A percentile compares a stretch with the other conserved stretches of the same genome.
phyloP scores from a whole-genome alignment of 2,113 vertebrate genomes.

The Malurus alboscapulatus region DNA sequence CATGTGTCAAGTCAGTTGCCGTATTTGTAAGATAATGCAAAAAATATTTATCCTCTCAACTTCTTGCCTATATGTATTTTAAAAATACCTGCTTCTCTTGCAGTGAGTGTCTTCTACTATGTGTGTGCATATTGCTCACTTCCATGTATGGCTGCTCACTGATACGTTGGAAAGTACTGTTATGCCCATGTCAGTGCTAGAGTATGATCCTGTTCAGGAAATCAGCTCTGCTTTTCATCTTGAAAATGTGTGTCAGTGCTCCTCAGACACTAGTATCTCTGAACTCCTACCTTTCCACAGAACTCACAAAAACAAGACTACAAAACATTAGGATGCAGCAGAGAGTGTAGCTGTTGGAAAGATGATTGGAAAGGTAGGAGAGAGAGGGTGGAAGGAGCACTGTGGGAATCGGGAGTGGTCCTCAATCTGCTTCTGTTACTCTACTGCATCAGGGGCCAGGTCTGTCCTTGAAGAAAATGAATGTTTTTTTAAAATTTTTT shows the following conservation, averaged over 20 bases:
- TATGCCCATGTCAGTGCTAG: fast-evolving
- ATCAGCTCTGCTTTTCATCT: not conserved
- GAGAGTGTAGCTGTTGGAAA: not conserved
- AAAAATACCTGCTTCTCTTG: not conserved
- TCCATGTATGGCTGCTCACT: not conserved
- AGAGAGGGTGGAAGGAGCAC: not conserved
- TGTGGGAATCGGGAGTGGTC: not conserved
- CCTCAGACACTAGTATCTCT: not conserved
- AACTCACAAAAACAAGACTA: not conserved
- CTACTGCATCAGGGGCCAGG: not conserved
- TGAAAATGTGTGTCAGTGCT: not conserved
- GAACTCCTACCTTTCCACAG: not conserved
- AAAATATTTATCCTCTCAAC: not conserved
- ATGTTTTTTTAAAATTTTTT: not conserved
- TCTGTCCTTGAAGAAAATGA: not conserved
- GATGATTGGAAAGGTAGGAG: not conserved
- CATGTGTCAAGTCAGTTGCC: not conserved
- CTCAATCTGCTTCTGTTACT: not conserved
- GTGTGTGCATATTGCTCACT: not conserved
- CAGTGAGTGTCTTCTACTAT: not conserved
- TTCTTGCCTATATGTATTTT: not conserved
- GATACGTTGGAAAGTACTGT: not conserved
- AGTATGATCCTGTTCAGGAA: not conserved
- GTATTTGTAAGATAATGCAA: not conserved
- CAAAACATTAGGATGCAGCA: not conserved